Evolutionary conservation across 2,888 invertebrate genomes (phyloP).

Genomic region (Hetaerina titia): DNA sequence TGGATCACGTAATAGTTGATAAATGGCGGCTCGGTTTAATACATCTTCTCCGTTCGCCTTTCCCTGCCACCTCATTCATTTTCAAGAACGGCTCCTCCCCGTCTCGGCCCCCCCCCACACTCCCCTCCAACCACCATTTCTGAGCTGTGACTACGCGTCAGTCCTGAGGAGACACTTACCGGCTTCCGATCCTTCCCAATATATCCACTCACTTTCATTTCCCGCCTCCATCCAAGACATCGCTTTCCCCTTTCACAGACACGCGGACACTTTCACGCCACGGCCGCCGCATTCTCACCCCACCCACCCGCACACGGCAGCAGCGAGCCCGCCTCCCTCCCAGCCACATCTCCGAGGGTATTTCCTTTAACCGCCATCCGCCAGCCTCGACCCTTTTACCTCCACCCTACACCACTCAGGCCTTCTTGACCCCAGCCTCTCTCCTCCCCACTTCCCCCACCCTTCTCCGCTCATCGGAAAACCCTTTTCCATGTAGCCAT

Average conservation of each 20-base stretch:
- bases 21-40: background rate
- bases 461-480: background rate
- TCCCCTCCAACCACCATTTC: background rate
- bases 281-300: background rate
- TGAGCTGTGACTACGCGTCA: background rate
- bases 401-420: background rate
- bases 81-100: background rate
- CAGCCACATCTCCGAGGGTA: background rate
- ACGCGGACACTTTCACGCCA: background rate
- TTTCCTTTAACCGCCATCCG: slow-evolving; percentile 1
- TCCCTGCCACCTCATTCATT: background rate
- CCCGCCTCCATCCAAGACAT: background rate
- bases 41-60: background rate
- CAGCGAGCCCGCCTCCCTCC: background rate
- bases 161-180: background rate
- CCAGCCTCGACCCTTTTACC: background rate
- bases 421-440: background rate
- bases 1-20: too few species aligned
- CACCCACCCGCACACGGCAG: background rate
- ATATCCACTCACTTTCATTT: background rate
- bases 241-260: background rate
- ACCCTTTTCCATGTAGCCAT: background rate
- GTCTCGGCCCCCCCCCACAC: background rate
- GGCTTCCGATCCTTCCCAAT: background rate
- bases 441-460: background rate